A percentile compares a stretch with the other conserved stretches of the same genome.
Evolutionary conservation across 2,113 vertebrate species (phyloP).

Genomic region (Rhea americana): DNA sequence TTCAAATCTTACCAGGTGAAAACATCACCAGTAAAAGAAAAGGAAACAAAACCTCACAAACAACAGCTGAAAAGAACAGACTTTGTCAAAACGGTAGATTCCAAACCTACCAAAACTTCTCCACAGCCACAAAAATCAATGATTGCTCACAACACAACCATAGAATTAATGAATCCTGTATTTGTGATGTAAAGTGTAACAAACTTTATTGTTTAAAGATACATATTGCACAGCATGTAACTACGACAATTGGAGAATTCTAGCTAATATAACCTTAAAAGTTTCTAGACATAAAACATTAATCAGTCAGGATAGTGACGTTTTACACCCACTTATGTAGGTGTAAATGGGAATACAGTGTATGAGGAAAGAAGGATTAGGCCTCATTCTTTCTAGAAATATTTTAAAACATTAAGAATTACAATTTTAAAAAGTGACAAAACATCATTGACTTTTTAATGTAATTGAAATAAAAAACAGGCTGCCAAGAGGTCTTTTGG

Average conservation of each 20-base stretch:
- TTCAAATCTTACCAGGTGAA: too few relatives aligned
- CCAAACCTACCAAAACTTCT: not conserved
- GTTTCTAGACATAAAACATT: not conserved
- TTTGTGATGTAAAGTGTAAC: not conserved
- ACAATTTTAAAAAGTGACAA: not conserved
- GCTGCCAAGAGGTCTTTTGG: not conserved
- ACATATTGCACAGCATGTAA: not conserved
- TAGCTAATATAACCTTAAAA: not conserved
- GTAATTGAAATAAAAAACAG: not conserved
- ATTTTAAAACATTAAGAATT: not conserved
- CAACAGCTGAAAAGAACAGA: not conserved
- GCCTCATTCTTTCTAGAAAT: not conserved
- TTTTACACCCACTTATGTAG: not conserved
- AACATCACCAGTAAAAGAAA: too few relatives aligned
- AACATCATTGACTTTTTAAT: not conserved
- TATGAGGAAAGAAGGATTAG: not conserved
- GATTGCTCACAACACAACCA: not conserved
- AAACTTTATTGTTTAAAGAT: not conserved
- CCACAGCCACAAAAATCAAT: not conserved
- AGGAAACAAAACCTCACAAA: not conserved
- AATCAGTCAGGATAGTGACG: not conserved
- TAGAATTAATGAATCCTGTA: not conserved
- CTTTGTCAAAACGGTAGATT: not conserved
- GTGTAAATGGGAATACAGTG: not conserved
- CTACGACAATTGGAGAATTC: not conserved